phyloP scores from a whole-genome alignment of 2,888 invertebrate genomes.

The Aporophyla nigra region DNA sequence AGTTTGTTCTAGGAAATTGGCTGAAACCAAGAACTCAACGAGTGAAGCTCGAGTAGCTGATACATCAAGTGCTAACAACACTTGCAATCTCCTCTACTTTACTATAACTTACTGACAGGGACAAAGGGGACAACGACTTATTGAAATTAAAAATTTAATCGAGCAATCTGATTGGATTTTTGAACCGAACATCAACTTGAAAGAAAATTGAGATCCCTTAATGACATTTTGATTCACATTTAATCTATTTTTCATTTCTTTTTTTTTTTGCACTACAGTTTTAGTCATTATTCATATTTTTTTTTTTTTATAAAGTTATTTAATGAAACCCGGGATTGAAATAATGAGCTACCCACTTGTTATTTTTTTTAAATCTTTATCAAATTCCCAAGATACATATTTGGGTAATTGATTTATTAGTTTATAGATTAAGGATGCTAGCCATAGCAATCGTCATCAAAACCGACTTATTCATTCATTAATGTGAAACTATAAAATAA shows the following conservation, averaged over 20 bases:
- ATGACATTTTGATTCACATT: not conserved
- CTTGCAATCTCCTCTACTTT: slow-evolving; percentile 8
- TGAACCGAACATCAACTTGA: slow-evolving; percentile 4
- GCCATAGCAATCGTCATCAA: not conserved
- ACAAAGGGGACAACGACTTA: not conserved
- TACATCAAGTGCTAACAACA: slow-evolving; percentile 42
- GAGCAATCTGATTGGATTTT: slow-evolving; percentile 19
- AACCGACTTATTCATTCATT: not conserved
- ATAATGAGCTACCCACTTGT: too few relatives aligned
- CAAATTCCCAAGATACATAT: not conserved
- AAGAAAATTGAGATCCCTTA: slow-evolving; percentile 5
- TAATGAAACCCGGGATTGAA: not conserved
- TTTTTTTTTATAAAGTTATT: not conserved
- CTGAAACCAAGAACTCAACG: slow-evolving; percentile 32
- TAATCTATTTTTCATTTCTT: not conserved
- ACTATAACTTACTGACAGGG: not conserved
- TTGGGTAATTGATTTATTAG: slow-evolving; percentile 1
- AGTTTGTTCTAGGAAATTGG: slow-evolving; percentile 45
- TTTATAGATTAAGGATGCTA: not conserved
- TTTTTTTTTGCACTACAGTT: not conserved
- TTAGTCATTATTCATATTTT: not conserved
- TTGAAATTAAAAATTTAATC: slow-evolving; percentile 23
- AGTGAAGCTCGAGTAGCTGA: slow-evolving; percentile 22
- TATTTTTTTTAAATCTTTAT: too few relatives aligned
- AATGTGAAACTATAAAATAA: slow-evolving; percentile 8